Evolutionary conservation across 2,888 invertebrate genomes (phyloP).

Genomic region (Caenorhabditis sp.): DNA sequence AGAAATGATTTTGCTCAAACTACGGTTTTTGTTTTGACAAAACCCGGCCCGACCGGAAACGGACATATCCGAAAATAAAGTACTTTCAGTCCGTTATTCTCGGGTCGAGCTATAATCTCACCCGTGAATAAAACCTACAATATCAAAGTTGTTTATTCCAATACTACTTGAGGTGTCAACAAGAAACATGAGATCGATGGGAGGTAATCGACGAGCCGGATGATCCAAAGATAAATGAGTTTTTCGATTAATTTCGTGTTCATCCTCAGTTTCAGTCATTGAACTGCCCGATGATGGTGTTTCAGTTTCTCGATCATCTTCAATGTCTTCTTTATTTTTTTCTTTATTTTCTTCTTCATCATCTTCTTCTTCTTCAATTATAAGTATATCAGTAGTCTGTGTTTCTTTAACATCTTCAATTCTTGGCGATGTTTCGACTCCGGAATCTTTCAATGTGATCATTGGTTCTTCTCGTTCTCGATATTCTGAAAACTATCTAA

Average conservation of each 20-base stretch:
- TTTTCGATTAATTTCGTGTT: conserved; percentile 27
- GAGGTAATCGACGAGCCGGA: conserved; percentile 62
- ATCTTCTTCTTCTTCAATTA: conserved; percentile 9
- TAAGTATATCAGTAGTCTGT: background rate
- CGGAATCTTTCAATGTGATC: conserved; percentile 12
- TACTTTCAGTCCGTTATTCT: no score
- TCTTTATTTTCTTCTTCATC: conserved; percentile 2
- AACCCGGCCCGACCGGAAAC: no score
- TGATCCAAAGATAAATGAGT: conserved; percentile 52
- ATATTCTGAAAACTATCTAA: background rate
- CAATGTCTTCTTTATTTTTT: background rate
- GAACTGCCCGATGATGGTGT: conserved; percentile 20
- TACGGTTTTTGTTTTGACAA: background rate
- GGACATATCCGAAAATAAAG: no score
- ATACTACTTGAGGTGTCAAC: conserved; percentile 63
- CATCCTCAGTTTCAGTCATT: conserved; percentile 21
- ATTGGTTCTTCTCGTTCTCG: conserved; percentile 26
- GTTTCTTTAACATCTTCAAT: conserved; percentile 9
- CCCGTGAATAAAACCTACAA: conserved; percentile 43
- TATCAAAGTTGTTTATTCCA: conserved; percentile 61
- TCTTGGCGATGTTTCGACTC: conserved; percentile 20
- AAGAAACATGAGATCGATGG: conserved; percentile 65
- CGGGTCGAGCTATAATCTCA: background rate
- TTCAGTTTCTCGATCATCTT: conserved; percentile 3
- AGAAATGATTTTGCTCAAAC: background rate